Base-by-base conservation (phyloP, 2,797 vertebrate species). In the Phataginus tetradactyla region DNA sequence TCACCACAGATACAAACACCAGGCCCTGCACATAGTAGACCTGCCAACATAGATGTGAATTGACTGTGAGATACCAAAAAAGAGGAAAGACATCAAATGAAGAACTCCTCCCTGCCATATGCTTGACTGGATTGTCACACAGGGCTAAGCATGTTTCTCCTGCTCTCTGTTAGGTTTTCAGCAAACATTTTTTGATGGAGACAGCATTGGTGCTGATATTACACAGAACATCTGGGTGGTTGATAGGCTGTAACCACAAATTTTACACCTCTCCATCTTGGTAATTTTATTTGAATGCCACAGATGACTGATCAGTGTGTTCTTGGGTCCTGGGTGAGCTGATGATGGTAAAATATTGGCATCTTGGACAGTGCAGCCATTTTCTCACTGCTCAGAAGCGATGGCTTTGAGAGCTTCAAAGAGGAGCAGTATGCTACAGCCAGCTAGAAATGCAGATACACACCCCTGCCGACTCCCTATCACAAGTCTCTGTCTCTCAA, bases 401-500 rank as follows among this genome's bases (percentile, higher is more conserved):
- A 89, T 93, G 84, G 87, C 71, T 96, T 96, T 94, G 23, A 69
- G 81, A 94, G 68, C 55, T 96, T 84, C 71, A 64, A 64, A 94
- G 91, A 94, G 20, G 78, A 94, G 87, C 11, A 85, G 90, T 92
- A 95, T 77, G 79, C 74, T 91, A 79, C 57, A 42, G 51, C 20
- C 37, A 72, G 59, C 93, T 95, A 91, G n/a, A 95, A 97, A 79
- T 81, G 55, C 72, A 94, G 75, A 94, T 4, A 0, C 20, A 86
- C 86, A 88, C 94, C 96, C 88, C 87, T 86, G 86, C 93, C 98
- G 93, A 94, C 15, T 45, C 32, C 53, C 90, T 69, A 84, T 86
- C 93, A 92, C 20, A 74, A 90, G 91, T 93, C 63, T 95, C 66
- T 93, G 51, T 78, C 94, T 97, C 71, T 96, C 90, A 97, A 92